Base-by-base conservation (phyloP, 2,797 vertebrate genomes). In the Liasis olivaceus region DNA sequence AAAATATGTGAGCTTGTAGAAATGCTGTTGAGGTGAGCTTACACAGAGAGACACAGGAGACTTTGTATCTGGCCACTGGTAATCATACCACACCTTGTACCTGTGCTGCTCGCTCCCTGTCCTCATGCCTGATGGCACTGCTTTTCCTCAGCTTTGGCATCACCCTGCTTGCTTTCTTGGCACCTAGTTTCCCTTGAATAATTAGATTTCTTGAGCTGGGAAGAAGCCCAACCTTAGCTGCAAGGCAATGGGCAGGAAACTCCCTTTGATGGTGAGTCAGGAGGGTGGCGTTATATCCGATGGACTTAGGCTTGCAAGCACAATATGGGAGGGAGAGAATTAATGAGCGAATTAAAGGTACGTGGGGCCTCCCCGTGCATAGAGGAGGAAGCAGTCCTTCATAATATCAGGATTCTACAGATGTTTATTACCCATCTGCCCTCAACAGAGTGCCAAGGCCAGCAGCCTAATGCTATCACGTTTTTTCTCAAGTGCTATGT, bases 201-300 rank as follows among this genome's bases (percentile, higher is more conserved):
- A 93, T 92, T 84, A 59, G 59, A 66, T 84, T 88, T 60, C 36
- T 56, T 81, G 66, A 54, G 90, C 85, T 92, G 66, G 59, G 88
- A 60, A 90, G 24, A 28, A 77, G 64, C 91, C 91, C 91, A 90
- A 62, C 89, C 93, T 94, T 94, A 85, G 91, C 93, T 94, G 54
- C 60, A 85, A 90, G 62, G 62, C 31, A 54, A 59, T 22, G 59
- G 59, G 69, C 66, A 88, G 91, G 93, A 60, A 90, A 88, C 85
- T 60, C 91, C 91, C 93, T 62, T 59, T 31, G 89, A 62, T 36
- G 89, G 89, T 94, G 93, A 94, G 72, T 94, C 93, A 94, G 89
- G 90, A 85, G 89, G 91, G 36, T 31, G 89, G 69, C 14, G 28
- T 84, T 15, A n/a, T 59, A 59, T 87, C 54, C 58, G 51, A 58